Base-by-base conservation (phyloP, 2,797 vertebrate species). In the Lagocephalus sceleratus region DNA sequence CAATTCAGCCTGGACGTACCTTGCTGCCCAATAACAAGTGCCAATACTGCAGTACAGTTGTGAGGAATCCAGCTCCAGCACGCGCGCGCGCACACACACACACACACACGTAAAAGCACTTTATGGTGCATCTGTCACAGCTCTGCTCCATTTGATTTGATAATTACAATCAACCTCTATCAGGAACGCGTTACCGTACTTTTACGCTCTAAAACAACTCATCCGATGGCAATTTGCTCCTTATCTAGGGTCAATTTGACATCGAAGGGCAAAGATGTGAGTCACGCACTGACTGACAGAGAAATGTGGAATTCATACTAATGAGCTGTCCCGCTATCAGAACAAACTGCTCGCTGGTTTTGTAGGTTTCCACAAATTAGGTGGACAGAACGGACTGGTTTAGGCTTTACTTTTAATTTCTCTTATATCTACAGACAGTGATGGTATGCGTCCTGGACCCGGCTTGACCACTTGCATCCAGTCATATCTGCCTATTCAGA, bases 101-200 rank as follows among this genome's bases (percentile, higher is more conserved):
- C 45, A 57, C 25, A 68, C 62, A 63, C 44, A 47, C 68, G 72
- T 70, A 21, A 25, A n/a, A 72, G 54, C 81, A 78, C 73, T 85
- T 88, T 78, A 86, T 63, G 68, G 72, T 84, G 82, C 87, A 88
- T 90, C 85, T 87, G 89, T 90, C 87, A 87, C 56, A 32, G 87
- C 75, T 87, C 71, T 78, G 87, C 88, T 85, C 83, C 82, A 87
- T 88, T 90, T 86, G 73, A 86, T 75, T 85, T 71, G 84, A 77
- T 88, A 87, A 91, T 91, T 90, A 84, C 80, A 83, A 88, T 88
- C 82, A 84, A 78, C 78, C 81, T 70, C 83, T 25, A 78, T 85
- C 72, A 71, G 65, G 74, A 84, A 80, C 68, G 74, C 61, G 73
- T 68, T 58, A 17, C 63, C 39, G 41, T 51, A 74, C 68, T 76